Evolutionary conservation across 2,113 vertebrate genomes (phyloP), one percentile per base, ranked within the genome.

Genomic region (Pelvicachromis taeniatus): DNA sequence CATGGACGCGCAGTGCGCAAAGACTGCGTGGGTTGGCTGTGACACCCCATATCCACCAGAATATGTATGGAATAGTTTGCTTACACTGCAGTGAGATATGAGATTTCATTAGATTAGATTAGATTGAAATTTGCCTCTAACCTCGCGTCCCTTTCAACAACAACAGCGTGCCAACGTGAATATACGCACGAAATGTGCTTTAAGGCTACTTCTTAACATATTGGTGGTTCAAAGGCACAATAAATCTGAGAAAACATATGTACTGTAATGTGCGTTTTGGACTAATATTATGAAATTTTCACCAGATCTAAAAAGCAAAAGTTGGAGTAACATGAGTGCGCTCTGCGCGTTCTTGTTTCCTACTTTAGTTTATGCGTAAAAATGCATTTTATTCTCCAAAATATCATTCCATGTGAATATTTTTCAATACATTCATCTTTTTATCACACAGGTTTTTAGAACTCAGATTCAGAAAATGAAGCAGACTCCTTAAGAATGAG

Each of bases 1-100:
- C 54, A 21, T 75, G 81, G 38, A 50, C 81, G 58, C 79, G 88
- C 83, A 84, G n/a, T 79, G 82, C 91, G 85, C 88, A 87, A 77
- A 29, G 35, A 23, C 54, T 31, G 58, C 68, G 35, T 40, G 78
- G 55, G 48, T 78, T 77, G 23, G 26, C 70, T 40, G 52, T 68
- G 68, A 61, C 53, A 65, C 65, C 45, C n/a, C 10, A 19, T 55
- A 38, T 19, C 56, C n/a, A 48, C 12, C 23, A 19, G 40, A 82
- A 85, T 50, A 35, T 59, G 7, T 33, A 75, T 75, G 3, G 26
- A 38, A 9, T 3, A 31, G 12, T 79, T 50, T 50, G n/a, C 10
- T 78, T 40, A 48, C 9, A 42, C 6, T 54, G 4, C 14, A 61
- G 7, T 31, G 19, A 65, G 59, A 65, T 70, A 70, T 10, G 21